A percentile compares a stretch with the other conserved stretches of the same genome.
Evolutionary conservation across 53 echinoderm and acorn worm species (phyloP).

Genomic region (Hippasteria phrygiana): DNA sequence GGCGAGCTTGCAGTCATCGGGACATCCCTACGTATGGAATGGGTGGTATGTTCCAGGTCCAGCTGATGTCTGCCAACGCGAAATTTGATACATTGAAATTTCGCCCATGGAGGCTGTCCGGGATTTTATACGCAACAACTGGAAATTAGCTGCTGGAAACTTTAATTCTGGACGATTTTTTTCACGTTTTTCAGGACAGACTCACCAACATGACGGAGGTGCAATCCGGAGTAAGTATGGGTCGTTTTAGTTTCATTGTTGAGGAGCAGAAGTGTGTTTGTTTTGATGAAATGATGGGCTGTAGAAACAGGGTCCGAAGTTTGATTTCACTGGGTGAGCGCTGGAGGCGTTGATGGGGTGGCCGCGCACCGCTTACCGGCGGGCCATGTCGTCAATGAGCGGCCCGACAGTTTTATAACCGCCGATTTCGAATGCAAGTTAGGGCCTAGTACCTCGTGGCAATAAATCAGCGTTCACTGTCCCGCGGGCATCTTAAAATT

Average conservation of each 20-base stretch:
- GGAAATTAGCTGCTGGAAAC: slow-evolving; percentile 10
- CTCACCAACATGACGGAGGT: slow-evolving; percentile 61
- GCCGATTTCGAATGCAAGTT: not conserved
- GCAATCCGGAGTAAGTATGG: slow-evolving; percentile 58
- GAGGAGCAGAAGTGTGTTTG: not conserved
- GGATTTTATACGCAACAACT: not conserved
- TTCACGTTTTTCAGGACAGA: not conserved
- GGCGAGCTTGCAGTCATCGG: slow-evolving; percentile 45
- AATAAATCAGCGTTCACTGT: not conserved
- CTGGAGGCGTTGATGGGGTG: not conserved
- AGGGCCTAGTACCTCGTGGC: not conserved
- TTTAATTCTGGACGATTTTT: slow-evolving; percentile 18
- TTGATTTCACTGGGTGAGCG: not conserved
- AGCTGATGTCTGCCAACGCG: slow-evolving; percentile 60
- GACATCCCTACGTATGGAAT: slow-evolving; percentile 73
- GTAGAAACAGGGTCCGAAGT: not conserved
- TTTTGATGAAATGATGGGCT: not conserved
- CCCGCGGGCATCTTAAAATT: not conserved
- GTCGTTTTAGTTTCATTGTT: not conserved
- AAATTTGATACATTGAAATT: slow-evolving; percentile 43
- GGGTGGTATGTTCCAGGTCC: slow-evolving; percentile 83
- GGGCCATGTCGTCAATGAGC: slow-evolving; percentile 1
- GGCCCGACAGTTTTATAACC: not conserved
- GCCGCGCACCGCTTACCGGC: not conserved
- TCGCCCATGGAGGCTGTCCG: not conserved